Conservation (phyloP, 1,140 invertebrate genomes). For the Zelostemma sp. region DNA sequence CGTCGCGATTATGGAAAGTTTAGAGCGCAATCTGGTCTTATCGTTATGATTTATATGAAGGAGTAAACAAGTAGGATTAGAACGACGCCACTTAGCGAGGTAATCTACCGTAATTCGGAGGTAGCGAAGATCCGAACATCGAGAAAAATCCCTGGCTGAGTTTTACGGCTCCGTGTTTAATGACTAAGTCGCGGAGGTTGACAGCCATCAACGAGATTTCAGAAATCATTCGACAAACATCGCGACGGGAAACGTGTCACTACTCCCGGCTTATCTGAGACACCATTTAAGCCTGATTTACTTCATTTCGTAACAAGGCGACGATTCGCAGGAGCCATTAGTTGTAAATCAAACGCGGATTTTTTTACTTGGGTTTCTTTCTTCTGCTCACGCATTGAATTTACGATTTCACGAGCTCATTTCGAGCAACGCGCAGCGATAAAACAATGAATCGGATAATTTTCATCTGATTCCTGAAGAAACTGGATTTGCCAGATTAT, state of each 20-base stretch:
- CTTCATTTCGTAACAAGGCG: conserved; percentile 51
- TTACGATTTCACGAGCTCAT: conserved; percentile 36
- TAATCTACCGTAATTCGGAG: conserved; percentile 59
- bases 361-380: conserved; percentile 24
- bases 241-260: conserved; percentile 32
- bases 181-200: conserved; percentile 53
- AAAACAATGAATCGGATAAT: too few relatives aligned
- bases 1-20: conserved; percentile 47
- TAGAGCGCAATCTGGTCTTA: conserved; percentile 54
- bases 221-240: conserved; percentile 64
- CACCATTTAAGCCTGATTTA: conserved; percentile 66
- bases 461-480: too few relatives aligned
- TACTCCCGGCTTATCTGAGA: conserved; percentile 61
- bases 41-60: conserved; percentile 68
- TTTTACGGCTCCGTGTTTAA: conserved; percentile 62
- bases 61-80: conserved; percentile 63
- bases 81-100: conserved; percentile 63
- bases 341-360: conserved; percentile 45
- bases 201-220: conserved; percentile 56
- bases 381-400: conserved; percentile 36
- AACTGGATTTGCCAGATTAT: too few relatives aligned
- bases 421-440: too few relatives aligned
- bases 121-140: conserved; percentile 44
- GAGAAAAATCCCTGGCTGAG: conserved; percentile 39
- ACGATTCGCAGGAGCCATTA: conserved; percentile 43